Conservation (phyloP, 2,888 invertebrate genomes). For the Tipula unca region DNA sequence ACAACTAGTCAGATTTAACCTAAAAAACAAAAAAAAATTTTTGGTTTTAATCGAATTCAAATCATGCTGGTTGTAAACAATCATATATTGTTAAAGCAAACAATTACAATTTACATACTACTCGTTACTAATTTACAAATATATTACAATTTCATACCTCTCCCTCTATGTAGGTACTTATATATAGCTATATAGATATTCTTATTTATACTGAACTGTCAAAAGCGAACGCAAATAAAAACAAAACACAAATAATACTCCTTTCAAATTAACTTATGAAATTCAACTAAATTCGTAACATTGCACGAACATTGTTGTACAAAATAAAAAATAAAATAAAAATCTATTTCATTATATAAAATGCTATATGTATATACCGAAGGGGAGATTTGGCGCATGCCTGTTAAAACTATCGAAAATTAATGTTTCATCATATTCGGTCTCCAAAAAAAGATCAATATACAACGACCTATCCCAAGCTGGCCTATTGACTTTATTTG, state of each 20-base stretch:
- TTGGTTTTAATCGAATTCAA: neutral
- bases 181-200: neutral
- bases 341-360: neutral
- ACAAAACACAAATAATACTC: neutral
- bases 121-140: neutral
- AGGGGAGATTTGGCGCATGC: constrained; percentile 8
- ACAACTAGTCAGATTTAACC: neutral
- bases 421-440: neutral
- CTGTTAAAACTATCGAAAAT: neutral
- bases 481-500: neutral
- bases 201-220: neutral
- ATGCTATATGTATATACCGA: neutral
- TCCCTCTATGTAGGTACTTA: neutral
- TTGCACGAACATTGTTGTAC: constrained; percentile 3
- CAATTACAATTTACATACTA: neutral
- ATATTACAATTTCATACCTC: neutral
- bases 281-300: neutral
- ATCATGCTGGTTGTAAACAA: too few species aligned
- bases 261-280: constrained; percentile 14
- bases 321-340: neutral
- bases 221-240: neutral
- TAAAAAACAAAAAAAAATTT: neutral
- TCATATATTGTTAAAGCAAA: neutral
- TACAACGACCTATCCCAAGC: neutral
- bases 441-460: neutral